A percentile compares a stretch with the other conserved stretches of the same genome.
Evolutionary conservation across 2,113 vertebrate genomes (phyloP).

Genomic region (Panthera tigris): DNA sequence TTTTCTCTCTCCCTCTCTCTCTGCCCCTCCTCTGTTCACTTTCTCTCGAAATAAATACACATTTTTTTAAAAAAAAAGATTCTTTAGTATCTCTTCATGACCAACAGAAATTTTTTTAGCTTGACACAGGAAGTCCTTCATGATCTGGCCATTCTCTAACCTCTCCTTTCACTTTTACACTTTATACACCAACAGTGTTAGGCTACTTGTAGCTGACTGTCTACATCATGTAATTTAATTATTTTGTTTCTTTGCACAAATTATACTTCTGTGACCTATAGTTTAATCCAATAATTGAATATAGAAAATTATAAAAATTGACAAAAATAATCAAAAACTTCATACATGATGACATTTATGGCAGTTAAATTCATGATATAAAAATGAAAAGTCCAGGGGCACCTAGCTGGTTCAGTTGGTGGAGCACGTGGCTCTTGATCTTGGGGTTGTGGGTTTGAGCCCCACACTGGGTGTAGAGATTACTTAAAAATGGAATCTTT

Average conservation of each 20-base stretch:
- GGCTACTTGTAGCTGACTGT: not conserved
- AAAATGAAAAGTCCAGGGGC: not conserved
- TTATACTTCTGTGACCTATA: not conserved
- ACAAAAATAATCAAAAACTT: not conserved
- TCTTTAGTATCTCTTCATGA: not conserved
- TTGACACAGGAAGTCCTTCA: not conserved
- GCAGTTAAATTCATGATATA: not conserved
- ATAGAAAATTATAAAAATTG: conserved; percentile 34
- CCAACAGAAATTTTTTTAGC: not conserved
- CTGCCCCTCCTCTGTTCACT: no score
- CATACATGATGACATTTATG: not conserved
- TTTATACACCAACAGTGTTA: not conserved
- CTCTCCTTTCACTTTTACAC: not conserved
- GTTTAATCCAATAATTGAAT: not conserved
- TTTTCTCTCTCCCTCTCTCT: no score
- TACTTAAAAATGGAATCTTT: not conserved
- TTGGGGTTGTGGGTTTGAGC: no score
- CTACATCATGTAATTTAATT: not conserved
- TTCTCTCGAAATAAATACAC: no score
- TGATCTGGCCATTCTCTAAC: not conserved
- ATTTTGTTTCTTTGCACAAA: not conserved
- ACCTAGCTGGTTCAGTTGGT: no score
- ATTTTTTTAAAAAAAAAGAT: not conserved
- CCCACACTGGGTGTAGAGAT: no score
- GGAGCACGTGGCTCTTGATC: no score